Evolutionary conservation across 2,113 vertebrate species (phyloP).

Genomic region (Orthonyx spaldingii): DNA sequence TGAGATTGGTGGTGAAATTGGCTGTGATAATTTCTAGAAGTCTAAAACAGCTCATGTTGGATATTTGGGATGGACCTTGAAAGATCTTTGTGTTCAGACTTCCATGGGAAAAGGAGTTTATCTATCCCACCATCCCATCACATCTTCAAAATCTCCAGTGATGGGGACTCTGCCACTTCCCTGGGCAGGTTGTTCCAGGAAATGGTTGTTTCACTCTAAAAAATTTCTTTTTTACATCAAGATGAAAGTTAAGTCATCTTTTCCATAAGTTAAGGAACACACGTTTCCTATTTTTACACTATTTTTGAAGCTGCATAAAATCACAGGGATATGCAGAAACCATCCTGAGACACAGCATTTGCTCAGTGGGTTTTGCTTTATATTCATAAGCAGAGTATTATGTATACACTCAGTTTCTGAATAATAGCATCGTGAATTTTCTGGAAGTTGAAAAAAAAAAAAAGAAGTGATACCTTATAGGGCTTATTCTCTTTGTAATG

Average conservation of each 20-base stretch:
- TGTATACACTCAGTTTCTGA: not conserved
- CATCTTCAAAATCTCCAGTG: not conserved
- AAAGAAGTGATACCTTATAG: not conserved
- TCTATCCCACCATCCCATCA: too few relatives aligned
- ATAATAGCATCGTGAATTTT: not conserved
- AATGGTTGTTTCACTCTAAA: not conserved
- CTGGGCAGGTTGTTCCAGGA: not conserved
- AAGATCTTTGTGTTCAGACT: not conserved
- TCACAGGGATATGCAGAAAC: not conserved
- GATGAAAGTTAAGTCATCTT: not conserved
- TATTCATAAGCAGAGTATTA: not conserved
- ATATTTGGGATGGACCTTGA: not conserved
- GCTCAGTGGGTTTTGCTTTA: not conserved
- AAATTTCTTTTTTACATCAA: not conserved
- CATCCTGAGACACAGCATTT: not conserved
- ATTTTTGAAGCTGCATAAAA: not conserved
- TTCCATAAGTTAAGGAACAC: not conserved
- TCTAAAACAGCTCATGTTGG: not conserved
- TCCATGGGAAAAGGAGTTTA: not conserved
- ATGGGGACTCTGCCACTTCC: not conserved
- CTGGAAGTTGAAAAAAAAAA: not conserved
- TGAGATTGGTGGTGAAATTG: not conserved
- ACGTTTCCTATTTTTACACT: not conserved
- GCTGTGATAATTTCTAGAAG: not conserved
- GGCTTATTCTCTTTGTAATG: not conserved